Base-by-base conservation (phyloP, 2,888 invertebrate species). In the Diaphora mendica region DNA sequence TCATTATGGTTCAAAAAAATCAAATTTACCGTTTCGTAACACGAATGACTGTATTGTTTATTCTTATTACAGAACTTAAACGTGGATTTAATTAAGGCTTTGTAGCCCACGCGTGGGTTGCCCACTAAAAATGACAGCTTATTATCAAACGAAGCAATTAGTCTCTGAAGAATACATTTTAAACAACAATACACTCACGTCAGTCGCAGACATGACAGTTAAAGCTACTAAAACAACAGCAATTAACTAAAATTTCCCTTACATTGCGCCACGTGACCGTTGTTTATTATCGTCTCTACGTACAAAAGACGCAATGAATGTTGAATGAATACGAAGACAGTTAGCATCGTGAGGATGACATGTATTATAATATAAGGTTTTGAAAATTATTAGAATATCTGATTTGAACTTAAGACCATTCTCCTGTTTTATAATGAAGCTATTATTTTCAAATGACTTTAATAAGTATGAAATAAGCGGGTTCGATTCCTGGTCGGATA, bases 151-250 rank as follows among this genome's bases (percentile, higher is more conserved):
- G 71, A 72, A 44, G 42, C 33, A 66, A 69, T 79, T 68, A 77
- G 76, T 77, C 77, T 79, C 75, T 77, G 75, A 79, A 75, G 76
- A 80, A 66, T 81, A 79, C 77, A 82, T 84, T 84, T 70, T 64
- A 72, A 62, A 26, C 26, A 71, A 83, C 85, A 83, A 83, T 78
- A 81, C 77, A 62, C 74, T 69, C 78, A 79, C 76, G 83, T 82
- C 83, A 78, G 67, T 26, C 73, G 64, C 84, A 78, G 69, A 67
- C 69, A n/a, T 66, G 55, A 62, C 69, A n/a, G 65, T 71, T 55
- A 69, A 71, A 68, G n/a, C 44, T 68, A 51, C 64, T 26, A 35
- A 75, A 33, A n/a, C n/a, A 59, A n/a, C 69, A 42, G 68, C 66
- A 72, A 64, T 64, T 75, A 76, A 71, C 30, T 59, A 11, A 71